Evolutionary conservation across 2,888 invertebrate genomes (phyloP), one percentile per base, ranked within the genome.

Genomic region (Prosapia bicincta): DNA sequence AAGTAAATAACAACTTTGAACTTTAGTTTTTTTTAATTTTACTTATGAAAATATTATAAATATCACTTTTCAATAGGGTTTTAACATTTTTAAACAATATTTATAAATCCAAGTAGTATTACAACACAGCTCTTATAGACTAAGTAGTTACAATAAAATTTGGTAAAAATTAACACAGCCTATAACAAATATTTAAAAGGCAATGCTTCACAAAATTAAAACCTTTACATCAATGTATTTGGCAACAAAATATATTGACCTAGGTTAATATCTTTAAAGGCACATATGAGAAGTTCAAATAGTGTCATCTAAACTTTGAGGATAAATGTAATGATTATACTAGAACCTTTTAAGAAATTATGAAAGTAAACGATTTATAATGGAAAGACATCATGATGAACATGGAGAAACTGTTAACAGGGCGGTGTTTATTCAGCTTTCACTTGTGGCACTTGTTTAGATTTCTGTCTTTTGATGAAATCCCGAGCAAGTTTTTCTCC

Each of bases 401-500:
- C 30, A 30, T 30, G n/a, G 15, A 13, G 38, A 13, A 38, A 38
- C 6, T 38, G 9, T 13, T 13, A 38, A 15, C 3, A 7, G 30
- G 6, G 9, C 13, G 13, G 10, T 54, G 20, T 20, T 38, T 54
- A 54, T 54, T 54, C n/a, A 9, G 20, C 54, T 54, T 54, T 20
- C 20, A 20, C 7, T 54, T 6, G 20, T 20, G 54, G 54, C n/a
- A 54, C 54, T 20, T 74, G 74, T 78, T 93, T 90, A 82, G 90
- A 89, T 84, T 90, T 91, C 79, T 93, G 88, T 84, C 91, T 93
- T 84, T 95, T 95, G 54, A 96, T 87, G 85, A 97, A 97, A 80
- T 96, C 97, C 83, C 91, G 90, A 24, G 97, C 97, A 85, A 92
- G 90, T 84, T 92, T 95, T 86, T 97, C 97, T 78, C 95, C 95